These are phyloP conservation scores for Apotomis capreana DNA, from an alignment of 2,888 invertebrate species.

Conservation along the genomic window DNA sequence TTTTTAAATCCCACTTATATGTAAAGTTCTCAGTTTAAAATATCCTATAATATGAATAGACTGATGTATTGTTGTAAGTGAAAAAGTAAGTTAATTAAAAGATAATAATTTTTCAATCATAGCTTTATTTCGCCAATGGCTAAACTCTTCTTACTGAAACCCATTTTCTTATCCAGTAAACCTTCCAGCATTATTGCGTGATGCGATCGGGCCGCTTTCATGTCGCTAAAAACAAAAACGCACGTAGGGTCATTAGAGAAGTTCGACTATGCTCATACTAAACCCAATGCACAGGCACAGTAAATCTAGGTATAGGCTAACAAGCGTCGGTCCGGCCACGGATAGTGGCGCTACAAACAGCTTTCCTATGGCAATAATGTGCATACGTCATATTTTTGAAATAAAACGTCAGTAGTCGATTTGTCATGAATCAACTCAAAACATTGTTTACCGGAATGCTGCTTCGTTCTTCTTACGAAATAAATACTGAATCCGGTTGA, in stretches of 20 bases:
- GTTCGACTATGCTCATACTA: conserved; percentile 90
- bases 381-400: too few relatives aligned
- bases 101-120: conserved; percentile 8
- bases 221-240: conserved; percentile 76
- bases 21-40: neutral
- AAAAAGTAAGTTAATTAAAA: conserved; percentile 31
- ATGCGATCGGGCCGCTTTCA: conserved; percentile 4
- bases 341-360: too few relatives aligned
- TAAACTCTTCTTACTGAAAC: neutral
- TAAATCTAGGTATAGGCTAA: conserved; percentile 86
- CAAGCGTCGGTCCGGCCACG: too few relatives aligned
- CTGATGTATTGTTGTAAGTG: conserved; percentile 24
- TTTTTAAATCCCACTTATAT: neutral
- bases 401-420: too few relatives aligned
- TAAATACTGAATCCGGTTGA: too few relatives aligned
- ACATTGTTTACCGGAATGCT: too few relatives aligned
- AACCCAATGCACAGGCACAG: conserved; percentile 93
- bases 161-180: neutral
- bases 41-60: conserved; percentile 10
- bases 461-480: too few relatives aligned
- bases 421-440: too few relatives aligned
- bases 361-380: too few relatives aligned
- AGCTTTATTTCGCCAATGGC: conserved; percentile 14
- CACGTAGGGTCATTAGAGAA: conserved; percentile 87
- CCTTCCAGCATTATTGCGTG: conserved; percentile 1